Evolutionary conservation across 2,888 invertebrate genomes (phyloP), one percentile per base, ranked within the genome.

Genomic region (Ceriagrion tenellum): DNA sequence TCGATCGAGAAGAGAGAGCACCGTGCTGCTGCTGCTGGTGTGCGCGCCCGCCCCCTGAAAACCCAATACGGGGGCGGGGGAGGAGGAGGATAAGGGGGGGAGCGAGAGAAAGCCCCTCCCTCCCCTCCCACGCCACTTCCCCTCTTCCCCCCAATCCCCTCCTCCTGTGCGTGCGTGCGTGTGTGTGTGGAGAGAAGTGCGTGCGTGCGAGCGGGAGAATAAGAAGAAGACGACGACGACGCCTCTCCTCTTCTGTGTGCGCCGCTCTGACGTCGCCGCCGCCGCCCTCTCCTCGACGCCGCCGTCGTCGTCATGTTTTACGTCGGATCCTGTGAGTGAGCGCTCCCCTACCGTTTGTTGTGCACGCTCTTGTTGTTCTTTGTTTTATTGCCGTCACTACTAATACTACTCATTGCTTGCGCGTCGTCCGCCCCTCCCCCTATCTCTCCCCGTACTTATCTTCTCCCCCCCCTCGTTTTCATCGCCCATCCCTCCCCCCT

Each of bases 301-400:
- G 16, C 30, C 90, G 20, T 90, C 59, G 40, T 59, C 69, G 63
- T 59, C 56, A 91, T 91, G 91, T 91, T 91, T 91, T 91, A 91
- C 91, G 91, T 91, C 20, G 91, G 91, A 30, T 63, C 91, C 10
- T 91, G 91, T 91, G 63, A 91, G 91, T 91, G 91, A 26, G n/a
- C 90, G n/a, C 55, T 90, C n/a, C 56, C 30, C 56, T 55, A 13
- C 56, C 56, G 30, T 23, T 90, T 55, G 90, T 90, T 47, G 2
- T 47, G 47, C 47, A 47, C 2, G 47, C 47, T 56, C 55, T 30
- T n/a, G 90, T 55, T 90, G 55, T 55, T 56, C n/a, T 56, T 90
- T 69, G 69, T 26, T 23, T 26, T 26, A 69, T 26, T 26, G 23
- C 69, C 23, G 8, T 12, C 26, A 12, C 69, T 12, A 23, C n/a